A percentile compares a stretch with the other conserved stretches of the same genome.
Evolutionary conservation across 2,888 invertebrate genomes (phyloP).

Genomic region (Yponomeuta sedellus): DNA sequence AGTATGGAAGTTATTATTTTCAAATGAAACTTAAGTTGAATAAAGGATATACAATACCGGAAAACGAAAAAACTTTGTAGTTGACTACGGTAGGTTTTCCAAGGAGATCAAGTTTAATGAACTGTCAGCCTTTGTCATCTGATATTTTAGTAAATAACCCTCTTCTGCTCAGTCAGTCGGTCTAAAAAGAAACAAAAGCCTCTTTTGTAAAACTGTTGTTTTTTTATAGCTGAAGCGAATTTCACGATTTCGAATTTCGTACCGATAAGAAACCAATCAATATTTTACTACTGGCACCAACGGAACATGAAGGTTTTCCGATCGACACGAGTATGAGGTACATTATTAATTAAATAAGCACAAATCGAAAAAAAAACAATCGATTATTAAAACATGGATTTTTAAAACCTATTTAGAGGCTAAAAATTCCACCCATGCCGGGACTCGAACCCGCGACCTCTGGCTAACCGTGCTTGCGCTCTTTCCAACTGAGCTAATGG

Average conservation of each 20-base stretch:
- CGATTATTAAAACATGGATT: too few species aligned
- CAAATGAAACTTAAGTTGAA: neutral
- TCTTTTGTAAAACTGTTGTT: neutral
- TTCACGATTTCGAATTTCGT: neutral
- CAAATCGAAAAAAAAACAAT: too few species aligned
- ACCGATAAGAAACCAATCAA: slow-evolving; percentile 57
- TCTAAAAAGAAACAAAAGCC: neutral
- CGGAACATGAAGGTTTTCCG: slow-evolving; percentile 12
- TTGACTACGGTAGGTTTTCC: neutral
- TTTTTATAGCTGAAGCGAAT: slow-evolving; percentile 6
- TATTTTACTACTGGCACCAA: slow-evolving; percentile 31
- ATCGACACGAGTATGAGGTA: slow-evolving; percentile 3
- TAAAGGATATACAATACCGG: neutral
- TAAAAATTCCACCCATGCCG: too few species aligned
- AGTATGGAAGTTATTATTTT: too few species aligned
- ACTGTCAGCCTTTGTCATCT: neutral
- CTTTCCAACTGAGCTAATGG: too few species aligned
- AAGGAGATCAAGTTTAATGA: neutral
- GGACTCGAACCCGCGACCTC: too few species aligned
- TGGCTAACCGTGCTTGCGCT: too few species aligned
- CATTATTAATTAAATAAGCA: neutral
- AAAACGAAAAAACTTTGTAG: neutral
- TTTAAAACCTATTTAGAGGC: too few species aligned
- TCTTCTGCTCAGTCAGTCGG: too few species aligned
- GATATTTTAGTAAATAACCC: too few species aligned